Evolutionary conservation across 2,888 invertebrate genomes (phyloP), one percentile per base, ranked within the genome.

Genomic region (Tenthredo distinguenda): DNA sequence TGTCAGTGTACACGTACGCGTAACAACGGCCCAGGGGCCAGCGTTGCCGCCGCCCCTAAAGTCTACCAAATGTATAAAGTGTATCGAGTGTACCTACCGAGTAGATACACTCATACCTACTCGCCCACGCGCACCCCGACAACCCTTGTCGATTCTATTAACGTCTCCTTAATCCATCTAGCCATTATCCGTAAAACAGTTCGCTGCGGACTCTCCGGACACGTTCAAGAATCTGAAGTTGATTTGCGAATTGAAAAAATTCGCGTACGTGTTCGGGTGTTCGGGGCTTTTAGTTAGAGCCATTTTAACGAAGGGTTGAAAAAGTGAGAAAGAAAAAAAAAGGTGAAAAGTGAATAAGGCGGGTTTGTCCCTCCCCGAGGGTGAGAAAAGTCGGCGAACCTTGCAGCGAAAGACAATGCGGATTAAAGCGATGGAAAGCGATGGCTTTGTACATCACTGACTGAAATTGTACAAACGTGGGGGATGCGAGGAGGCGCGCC

Each of bases 71-170:
- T 74, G n/a, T 76, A 43, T 34, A 18, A 40, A 83, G 43, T 83
- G 83, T 47, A 68, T 55, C 43, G 47, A 40, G 12, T 68, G n/a
- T 3, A n/a, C 0, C 21, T 26, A 68, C 72, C 43, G 43, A 74
- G 72, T 43, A 74, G 71, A 37, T 26, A 68, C 18, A 47, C 50
- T 2, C 50, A 55, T 58, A 40, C 62, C 6, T 68, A 68, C 68
- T 34, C 68, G 1, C 18, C 18, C 31, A n/a, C 12, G 31, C 7
- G n/a, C 65, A 43, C 81, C 62, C 81, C 55, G 34, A 40, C 12
- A 40, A 43, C 40, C 62, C 40, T 62, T 65, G 65, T 81, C 81
- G 43, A 81, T 81, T 81, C 81, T 58, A 81, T 81, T 81, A 81
- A 81, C 81, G 62, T 62, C 40, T 81, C 62, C 81, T 65, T 81